Conservation (phyloP, 2,888 invertebrate species). For the Eutolmus rufibarbis region DNA sequence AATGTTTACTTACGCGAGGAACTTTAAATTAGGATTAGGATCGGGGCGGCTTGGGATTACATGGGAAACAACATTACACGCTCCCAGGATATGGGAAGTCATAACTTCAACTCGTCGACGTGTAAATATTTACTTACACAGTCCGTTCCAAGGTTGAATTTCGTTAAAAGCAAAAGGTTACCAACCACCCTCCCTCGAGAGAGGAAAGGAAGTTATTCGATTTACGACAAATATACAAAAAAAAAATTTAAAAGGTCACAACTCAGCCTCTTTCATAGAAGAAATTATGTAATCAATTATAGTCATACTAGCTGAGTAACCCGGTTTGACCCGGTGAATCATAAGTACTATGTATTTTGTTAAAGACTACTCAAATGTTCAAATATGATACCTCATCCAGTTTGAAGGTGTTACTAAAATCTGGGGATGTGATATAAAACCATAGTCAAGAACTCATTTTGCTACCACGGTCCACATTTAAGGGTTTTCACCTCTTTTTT, state of each 20-base stretch:
- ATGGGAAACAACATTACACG: not conserved
- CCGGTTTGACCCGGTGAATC: too few species aligned
- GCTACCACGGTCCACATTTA: too few species aligned
- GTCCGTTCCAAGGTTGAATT: not conserved
- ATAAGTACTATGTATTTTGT: too few species aligned
- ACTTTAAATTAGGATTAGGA: constrained; percentile 8
- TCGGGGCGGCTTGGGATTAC: not conserved
- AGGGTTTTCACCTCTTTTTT: too few species aligned
- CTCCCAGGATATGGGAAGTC: not conserved
- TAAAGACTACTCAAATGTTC: too few species aligned
- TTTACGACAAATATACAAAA: not conserved
- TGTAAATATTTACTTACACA: not conserved
- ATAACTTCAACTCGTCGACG: not conserved
- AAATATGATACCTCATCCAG: too few species aligned
- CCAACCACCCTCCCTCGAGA: not conserved
- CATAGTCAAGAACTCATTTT: too few species aligned
- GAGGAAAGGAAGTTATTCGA: not conserved
- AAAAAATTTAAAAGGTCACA: not conserved
- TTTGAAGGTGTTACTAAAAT: too few species aligned
- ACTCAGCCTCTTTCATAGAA: not conserved
- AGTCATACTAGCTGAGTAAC: too few species aligned
- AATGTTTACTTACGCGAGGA: constrained; percentile 23
- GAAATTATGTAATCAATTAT: not conserved
- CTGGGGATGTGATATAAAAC: too few species aligned
- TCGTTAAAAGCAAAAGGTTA: not conserved